A percentile compares a stretch with the other conserved stretches of the same genome.
Evolutionary conservation across 1,140 invertebrate species (phyloP).

Genomic region (Drosophila setifemur): DNA sequence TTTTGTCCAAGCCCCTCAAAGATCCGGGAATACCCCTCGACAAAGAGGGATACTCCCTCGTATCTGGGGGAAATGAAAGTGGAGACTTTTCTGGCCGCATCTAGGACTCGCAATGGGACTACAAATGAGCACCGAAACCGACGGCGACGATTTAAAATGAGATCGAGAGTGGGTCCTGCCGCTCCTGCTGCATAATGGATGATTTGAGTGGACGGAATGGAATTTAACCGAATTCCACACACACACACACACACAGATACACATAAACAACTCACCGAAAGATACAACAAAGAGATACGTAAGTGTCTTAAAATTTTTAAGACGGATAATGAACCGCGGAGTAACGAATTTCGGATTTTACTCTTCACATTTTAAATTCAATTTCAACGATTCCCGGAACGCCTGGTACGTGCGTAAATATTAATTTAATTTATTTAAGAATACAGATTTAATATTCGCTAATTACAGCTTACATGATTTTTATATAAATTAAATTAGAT

Average conservation of each 20-base stretch:
- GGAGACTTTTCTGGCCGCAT: conserved; percentile 2
- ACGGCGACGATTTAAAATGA: conserved; percentile 24
- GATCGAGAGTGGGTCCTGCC: conserved; percentile 32
- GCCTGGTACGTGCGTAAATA: not conserved
- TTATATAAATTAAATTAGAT: no score
- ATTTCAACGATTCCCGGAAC: no score
- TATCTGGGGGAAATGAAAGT: no score
- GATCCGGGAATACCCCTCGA: no score
- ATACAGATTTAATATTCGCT: not conserved
- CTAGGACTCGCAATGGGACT: conserved; percentile 16
- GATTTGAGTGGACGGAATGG: conserved; percentile 18
- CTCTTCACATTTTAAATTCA: no score
- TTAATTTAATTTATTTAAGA: not conserved
- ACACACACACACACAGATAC: no score
- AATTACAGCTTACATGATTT: no score
- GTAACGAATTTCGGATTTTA: not conserved
- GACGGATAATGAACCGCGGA: conserved; percentile 13
- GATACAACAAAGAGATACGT: conserved; percentile 17
- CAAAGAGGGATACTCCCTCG: no score
- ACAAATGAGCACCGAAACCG: conserved; percentile 26
- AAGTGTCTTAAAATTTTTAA: conserved; percentile 9
- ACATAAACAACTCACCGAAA: not conserved
- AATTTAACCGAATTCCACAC: no score
- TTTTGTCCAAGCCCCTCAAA: no score
- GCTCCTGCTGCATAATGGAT: conserved; percentile 31